Evolutionary conservation across 2,888 invertebrate genomes (phyloP).

Genomic region (Elegia similella): DNA sequence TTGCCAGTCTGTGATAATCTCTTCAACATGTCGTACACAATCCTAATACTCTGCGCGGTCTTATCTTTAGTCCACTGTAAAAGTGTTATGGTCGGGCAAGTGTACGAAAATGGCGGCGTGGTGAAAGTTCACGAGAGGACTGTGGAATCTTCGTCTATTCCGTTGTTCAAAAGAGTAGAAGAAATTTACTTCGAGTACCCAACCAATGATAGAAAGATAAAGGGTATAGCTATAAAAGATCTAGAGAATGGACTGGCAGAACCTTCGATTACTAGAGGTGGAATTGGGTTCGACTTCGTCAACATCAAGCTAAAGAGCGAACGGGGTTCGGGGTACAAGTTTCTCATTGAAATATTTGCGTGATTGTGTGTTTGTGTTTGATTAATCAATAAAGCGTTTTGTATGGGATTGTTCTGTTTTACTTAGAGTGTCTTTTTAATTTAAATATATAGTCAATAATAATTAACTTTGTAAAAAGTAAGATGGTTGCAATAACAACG

Average conservation of each 20-base stretch:
- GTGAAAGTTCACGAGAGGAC: constrained; percentile 46
- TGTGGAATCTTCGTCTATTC: constrained; percentile 38
- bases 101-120: constrained; percentile 41
- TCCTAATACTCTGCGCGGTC: constrained; percentile 29
- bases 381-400: not conserved
- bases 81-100: constrained; percentile 49
- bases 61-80: constrained; percentile 34
- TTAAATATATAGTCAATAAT: too few species aligned
- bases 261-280: constrained; percentile 64
- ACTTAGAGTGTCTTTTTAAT: too few species aligned
- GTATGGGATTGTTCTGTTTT: not conserved
- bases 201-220: constrained; percentile 55
- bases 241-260: constrained; percentile 61
- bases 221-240: constrained; percentile 69
- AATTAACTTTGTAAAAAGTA: too few species aligned
- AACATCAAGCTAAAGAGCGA: constrained; percentile 72
- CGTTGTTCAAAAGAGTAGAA: constrained; percentile 43
- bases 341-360: constrained; percentile 63
- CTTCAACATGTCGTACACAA: constrained; percentile 39
- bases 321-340: constrained; percentile 61
- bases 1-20: too few species aligned
- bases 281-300: constrained; percentile 60
- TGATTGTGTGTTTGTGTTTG: constrained; percentile 31
- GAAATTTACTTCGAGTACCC: constrained; percentile 50
- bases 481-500: too few species aligned